Evolutionary conservation across 2,888 invertebrate genomes (phyloP), one percentile per base, ranked within the genome.

Genomic region (Orthosia gracilis): DNA sequence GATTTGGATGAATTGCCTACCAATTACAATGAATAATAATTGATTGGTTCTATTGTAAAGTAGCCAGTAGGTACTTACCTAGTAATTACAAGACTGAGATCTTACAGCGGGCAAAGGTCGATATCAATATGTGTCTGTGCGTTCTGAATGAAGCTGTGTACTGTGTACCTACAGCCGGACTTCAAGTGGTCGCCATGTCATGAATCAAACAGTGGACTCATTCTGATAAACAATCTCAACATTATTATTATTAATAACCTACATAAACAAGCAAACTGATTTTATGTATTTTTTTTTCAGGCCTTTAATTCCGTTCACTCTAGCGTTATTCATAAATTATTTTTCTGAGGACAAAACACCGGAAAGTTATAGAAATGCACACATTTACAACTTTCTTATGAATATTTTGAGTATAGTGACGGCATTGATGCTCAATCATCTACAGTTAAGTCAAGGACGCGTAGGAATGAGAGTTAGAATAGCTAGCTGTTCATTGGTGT

Each of bases 391-490:
- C 62, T 96, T 97, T 52, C 94, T 94, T 13, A 97, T 98, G 88
- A 97, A 98, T 85, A 62, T 97, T 9, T 89, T 97, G 73, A 97
- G 97, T 63, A 93, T 97, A 76, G 55, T 96, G 3, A 97, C 97
- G 67, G 95, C 97, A 23, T 82, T 98, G 49, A 94, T 98, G 73
- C 96, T 97, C 85, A 98, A 98, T 91, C 98, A 97, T 85, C 86
- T 95, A 26, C 93, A 92, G 71, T 91, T 97, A 82, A 95, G 96
- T 50, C 96, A 97, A 88, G 94, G 96, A 84, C 97, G 97, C 83
- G 96, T 98, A 62, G 98, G 98, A 65, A 98, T 98, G 98, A 95
- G 97, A 90, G 96, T 98, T 70, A 94, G 98, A 86, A 97, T 98
- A 69, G 98, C 98, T 0, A 97, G 97, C 87, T 98, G 98, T 89